Evolutionary conservation across 2,113 vertebrate species (phyloP).

Genomic region (Acanthisitta chloris): DNA sequence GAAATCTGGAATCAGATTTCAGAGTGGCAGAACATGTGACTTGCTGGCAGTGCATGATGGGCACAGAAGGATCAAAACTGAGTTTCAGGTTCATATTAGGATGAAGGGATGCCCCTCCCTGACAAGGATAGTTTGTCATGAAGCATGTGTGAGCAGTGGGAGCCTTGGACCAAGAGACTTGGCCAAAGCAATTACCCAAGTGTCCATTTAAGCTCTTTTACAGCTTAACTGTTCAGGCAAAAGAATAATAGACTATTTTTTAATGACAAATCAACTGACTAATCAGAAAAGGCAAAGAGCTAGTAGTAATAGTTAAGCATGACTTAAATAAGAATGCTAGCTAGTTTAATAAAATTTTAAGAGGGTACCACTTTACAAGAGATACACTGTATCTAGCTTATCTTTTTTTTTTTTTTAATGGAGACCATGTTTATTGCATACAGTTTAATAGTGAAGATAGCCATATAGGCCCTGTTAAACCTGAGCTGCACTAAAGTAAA

Average conservation of each 20-base stretch:
- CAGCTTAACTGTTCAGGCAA: not conserved
- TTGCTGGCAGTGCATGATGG: not conserved
- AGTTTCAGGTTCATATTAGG: fast-evolving
- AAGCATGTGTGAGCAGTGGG: fast-evolving
- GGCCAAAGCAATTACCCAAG: not conserved
- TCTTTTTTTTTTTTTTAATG: not conserved
- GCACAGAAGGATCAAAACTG: not conserved
- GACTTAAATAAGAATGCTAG: not conserved
- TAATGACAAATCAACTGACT: not conserved
- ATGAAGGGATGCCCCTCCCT: not conserved
- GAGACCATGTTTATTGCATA: not conserved
- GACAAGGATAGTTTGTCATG: not conserved
- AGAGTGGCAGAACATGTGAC: not conserved
- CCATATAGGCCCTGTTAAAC: not conserved
- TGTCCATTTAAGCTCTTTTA: not conserved
- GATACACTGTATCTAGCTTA: no score
- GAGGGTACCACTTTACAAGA: not conserved
- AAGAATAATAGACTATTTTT: no score
- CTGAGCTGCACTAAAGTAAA: not conserved
- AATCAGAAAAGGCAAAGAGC: not conserved
- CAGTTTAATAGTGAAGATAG: not conserved
- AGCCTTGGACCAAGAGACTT: not conserved
- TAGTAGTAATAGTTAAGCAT: not conserved
- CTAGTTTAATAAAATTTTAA: not conserved
- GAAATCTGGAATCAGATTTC: not conserved